Base-by-base conservation (phyloP, 2,888 invertebrate species). In the Drosophila buzzatii region DNA sequence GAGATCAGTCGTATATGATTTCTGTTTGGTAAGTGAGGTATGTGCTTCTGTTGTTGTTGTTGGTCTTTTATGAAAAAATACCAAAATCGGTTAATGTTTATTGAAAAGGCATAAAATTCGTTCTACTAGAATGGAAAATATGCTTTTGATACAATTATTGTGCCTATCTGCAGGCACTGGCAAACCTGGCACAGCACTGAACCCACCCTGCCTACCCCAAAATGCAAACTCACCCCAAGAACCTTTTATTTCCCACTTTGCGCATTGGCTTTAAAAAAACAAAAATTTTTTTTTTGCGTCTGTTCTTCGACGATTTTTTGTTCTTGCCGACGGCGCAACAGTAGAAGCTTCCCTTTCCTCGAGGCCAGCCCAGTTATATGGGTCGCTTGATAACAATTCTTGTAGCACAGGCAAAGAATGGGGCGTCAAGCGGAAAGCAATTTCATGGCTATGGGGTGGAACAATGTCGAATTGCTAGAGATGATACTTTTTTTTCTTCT, bases 81-180 rank as follows among this genome's bases (percentile, higher is more conserved):
- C 91, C 91, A 76, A 92, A 93, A 93, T 93, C 93, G 92, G 92
- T 92, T 92, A 93, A 93, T 93, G 93, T 93, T 93, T 93, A 93
- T 93, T 93, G 93, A 93, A 93, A 93, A 93, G 91, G 92, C 92
- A 93, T 93, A 92, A 93, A 93, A 93, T 92, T 92, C 92, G 92
- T 92, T 93, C 93, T 92, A 93, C 92, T 92, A 93, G 93, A 93
- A 93, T 91, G 91, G 90, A 92, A 92, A 93, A 93, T 93, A 93
- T 93, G 93, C 92, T 91, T 92, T 92, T 93, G 93, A 93, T 93
- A 93, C 92, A 90, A 91, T 92, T 90, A 90, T 86, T 85, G 85
- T 88, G 83, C 89, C 89, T 85, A 85, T 85, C 85, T 88, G 79
- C 85, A 81, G 88, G 85, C 85, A 70, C 73, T 84, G 83, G 53